Conservation (phyloP, 1,140 invertebrate genomes). For the Drosophila orosa region DNA sequence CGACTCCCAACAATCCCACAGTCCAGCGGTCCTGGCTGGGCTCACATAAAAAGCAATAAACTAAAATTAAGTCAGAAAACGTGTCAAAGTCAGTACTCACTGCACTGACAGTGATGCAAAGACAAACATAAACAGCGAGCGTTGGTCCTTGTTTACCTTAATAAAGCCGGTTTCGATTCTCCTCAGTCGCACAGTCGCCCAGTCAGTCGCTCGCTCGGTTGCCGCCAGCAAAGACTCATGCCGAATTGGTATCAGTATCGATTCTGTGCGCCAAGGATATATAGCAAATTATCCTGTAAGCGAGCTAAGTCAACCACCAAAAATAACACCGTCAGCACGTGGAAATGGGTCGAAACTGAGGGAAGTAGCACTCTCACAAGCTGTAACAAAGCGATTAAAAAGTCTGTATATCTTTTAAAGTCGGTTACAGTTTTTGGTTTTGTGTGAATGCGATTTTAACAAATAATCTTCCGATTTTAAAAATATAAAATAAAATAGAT, state of each 20-base stretch:
- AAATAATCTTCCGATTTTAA: background rate
- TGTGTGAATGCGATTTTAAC: background rate
- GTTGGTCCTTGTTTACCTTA: conserved; percentile 75
- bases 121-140: conserved; percentile 76
- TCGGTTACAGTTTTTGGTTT: background rate
- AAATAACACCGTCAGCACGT: conserved; percentile 26
- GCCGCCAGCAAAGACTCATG: conserved; percentile 18
- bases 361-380: conserved; percentile 7
- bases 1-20: conserved; percentile 5
- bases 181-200: conserved; percentile 18
- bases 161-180: conserved; percentile 55
- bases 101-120: conserved; percentile 77
- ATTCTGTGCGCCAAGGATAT: conserved; percentile 16
- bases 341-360: conserved; percentile 15
- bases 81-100: conserved; percentile 81
- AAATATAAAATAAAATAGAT: background rate
- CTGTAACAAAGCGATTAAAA: background rate
- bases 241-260: conserved; percentile 27
- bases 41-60: conserved; percentile 77
- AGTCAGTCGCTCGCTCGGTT: conserved; percentile 4
- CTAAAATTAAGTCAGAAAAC: conserved; percentile 83
- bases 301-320: conserved; percentile 18
- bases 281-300: conserved; percentile 41
- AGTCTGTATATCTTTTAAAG: too few species aligned
- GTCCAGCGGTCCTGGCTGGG: conserved; percentile 14